A percentile compares a stretch with the other conserved stretches of the same genome.
phyloP scores from a whole-genome alignment of 2,113 vertebrate species.

The Lota lota region DNA sequence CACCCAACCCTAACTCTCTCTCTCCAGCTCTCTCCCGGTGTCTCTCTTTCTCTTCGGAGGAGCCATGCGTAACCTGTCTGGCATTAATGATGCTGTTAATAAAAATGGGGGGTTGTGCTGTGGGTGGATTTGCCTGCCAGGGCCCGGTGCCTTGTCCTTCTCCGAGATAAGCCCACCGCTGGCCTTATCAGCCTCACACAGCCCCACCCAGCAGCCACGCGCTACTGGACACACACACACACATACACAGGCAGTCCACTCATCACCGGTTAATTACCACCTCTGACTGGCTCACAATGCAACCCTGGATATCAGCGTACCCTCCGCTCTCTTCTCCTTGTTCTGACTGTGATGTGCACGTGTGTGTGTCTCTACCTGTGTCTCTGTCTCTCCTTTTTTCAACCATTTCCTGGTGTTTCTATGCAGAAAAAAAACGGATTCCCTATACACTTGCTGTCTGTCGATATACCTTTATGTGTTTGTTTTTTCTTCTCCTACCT shows the following conservation, averaged over 20 bases:
- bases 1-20: constrained; percentile 22
- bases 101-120: constrained; percentile 55
- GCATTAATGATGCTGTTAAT: constrained; percentile 86
- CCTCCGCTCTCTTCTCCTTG: constrained; percentile 21
- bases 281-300: constrained; percentile 69
- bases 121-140: constrained; percentile 84
- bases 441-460: neutral
- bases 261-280: constrained; percentile 76
- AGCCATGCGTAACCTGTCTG: constrained; percentile 90
- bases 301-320: constrained; percentile 43
- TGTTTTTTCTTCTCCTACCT: neutral
- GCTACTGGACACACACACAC: constrained; percentile 66
- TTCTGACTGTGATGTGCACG: constrained; percentile 15
- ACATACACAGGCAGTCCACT: constrained; percentile 66
- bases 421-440: neutral
- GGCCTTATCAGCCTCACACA: constrained; percentile 70
- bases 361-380: constrained; percentile 17
- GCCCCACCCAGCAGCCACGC: constrained; percentile 61
- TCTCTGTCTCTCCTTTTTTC: constrained; percentile 22
- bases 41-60: constrained; percentile 61
- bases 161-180: constrained; percentile 67
- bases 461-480: constrained; percentile 19
- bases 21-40: neutral
- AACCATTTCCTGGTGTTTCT: neutral
- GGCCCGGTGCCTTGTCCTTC: constrained; percentile 75